A percentile compares a stretch with the other conserved stretches of the same genome.
These are phyloP conservation scores for Gallinago nigripennis DNA, from an alignment of 2,797 vertebrate species.

Conservation along the genomic window DNA sequence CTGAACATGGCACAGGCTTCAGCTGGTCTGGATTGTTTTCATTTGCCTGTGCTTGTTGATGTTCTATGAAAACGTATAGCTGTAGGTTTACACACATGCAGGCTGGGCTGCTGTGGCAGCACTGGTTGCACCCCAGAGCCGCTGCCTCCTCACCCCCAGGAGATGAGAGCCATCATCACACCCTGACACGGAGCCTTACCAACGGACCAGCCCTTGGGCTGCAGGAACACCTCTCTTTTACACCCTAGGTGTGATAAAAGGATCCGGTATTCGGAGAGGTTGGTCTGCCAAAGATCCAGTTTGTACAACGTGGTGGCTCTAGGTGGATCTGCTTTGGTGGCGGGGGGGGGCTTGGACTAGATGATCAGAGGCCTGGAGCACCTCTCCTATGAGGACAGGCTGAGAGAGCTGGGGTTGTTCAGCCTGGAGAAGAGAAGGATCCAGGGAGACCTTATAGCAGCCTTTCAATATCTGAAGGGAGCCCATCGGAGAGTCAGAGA, in stretches of 20 bases:
- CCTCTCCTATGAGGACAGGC: too few relatives aligned
- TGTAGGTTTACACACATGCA: fast-evolving
- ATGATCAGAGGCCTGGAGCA: too few relatives aligned
- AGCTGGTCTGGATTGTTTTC: not conserved
- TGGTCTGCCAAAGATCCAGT: not conserved
- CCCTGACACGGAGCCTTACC: not conserved
- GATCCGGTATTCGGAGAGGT: not conserved
- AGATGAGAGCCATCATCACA: not conserved
- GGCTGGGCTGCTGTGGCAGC: not conserved
- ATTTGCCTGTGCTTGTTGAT: not conserved
- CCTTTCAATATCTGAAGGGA: too few relatives aligned
- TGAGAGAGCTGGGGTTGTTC: too few relatives aligned
- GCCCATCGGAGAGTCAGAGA: too few relatives aligned
- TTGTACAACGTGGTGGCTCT: not conserved
- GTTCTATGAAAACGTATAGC: not conserved
- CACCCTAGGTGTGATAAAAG: not conserved
- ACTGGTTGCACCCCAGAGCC: not conserved
- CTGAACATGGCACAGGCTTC: not conserved
- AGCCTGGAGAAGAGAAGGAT: too few relatives aligned
- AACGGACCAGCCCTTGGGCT: not conserved
- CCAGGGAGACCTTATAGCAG: too few relatives aligned
- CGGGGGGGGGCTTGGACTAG: too few relatives aligned
- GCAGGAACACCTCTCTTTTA: not conserved
- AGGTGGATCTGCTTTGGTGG: too few relatives aligned
- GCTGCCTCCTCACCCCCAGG: not conserved